phyloP scores from a whole-genome alignment of 2,113 vertebrate species.

The Sinocyclocheilus rhinocerous region DNA sequence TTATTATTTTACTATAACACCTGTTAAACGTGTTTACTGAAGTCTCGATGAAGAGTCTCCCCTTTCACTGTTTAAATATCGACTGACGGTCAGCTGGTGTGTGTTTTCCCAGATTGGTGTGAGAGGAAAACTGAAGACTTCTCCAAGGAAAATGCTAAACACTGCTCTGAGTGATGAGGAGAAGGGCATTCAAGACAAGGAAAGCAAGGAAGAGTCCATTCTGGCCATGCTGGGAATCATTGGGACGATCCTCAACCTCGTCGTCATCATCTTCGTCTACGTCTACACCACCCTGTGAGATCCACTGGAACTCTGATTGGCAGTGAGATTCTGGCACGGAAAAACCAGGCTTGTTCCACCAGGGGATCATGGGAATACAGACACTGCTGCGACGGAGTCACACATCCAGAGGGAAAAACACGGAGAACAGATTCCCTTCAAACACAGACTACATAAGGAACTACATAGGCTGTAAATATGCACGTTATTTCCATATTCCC shows the following conservation, averaged over 20 bases:
- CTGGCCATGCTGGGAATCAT: constrained; percentile 97
- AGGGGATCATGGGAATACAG: constrained; percentile 35
- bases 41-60: no score
- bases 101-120: constrained; percentile 12
- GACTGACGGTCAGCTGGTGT: neutral
- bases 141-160: constrained; percentile 96
- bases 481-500: neutral
- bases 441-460: constrained; percentile 34
- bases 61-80: no score
- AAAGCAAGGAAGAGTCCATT: constrained; percentile 94
- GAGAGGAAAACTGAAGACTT: constrained; percentile 83
- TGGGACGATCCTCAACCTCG: constrained; percentile 94
- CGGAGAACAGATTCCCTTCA: constrained; percentile 45
- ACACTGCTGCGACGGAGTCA: neutral
- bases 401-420: neutral
- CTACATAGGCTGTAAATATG: constrained; percentile 41
- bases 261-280: constrained; percentile 98
- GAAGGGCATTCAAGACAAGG: constrained; percentile 91
- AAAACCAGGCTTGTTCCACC: constrained; percentile 21
- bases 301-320: constrained; percentile 21
- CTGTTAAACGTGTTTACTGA: neutral
- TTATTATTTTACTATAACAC: neutral
- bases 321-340: constrained; percentile 36
- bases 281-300: constrained; percentile 93
- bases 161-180: constrained; percentile 90